These are phyloP conservation scores for Tapirus terrestris DNA, from an alignment of 2,113 vertebrate genomes.

Conservation along the genomic window DNA sequence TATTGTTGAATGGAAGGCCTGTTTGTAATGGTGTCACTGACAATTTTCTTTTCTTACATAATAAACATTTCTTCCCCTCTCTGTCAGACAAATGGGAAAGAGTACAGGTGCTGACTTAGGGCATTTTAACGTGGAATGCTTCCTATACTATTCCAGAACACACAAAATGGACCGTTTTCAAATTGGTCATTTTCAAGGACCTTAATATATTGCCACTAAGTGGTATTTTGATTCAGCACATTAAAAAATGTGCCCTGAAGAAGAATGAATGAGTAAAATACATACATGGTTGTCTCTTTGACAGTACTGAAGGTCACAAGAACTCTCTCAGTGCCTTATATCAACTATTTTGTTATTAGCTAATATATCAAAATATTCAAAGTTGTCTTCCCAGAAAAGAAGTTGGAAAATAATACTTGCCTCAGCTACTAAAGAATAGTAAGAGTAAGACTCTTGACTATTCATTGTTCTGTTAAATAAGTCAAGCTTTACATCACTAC, in stretches of 20 bases:
- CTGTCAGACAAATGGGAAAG: background rate
- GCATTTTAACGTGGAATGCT: background rate
- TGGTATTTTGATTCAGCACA: background rate
- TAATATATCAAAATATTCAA: background rate
- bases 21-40: background rate
- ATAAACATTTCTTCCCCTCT: background rate
- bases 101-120: background rate
- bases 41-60: constrained; percentile 42
- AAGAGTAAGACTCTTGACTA: background rate
- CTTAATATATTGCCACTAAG: background rate
- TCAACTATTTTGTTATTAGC: background rate
- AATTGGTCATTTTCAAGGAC: background rate
- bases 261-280: constrained; percentile 46
- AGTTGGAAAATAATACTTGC: background rate
- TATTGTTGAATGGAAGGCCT: background rate
- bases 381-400: constrained; percentile 33
- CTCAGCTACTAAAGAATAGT: background rate
- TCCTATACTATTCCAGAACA: background rate
- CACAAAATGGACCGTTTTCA: constrained; percentile 54
- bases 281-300: constrained; percentile 13
- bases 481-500: background rate
- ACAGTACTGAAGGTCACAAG: constrained; percentile 33
- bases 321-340: background rate
- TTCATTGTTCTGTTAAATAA: background rate
- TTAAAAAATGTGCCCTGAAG: background rate